A percentile compares a stretch with the other conserved stretches of the same genome.
These are phyloP conservation scores for Eurytoma californica DNA, from an alignment of 2,888 invertebrate species.

Conservation along the genomic window DNA sequence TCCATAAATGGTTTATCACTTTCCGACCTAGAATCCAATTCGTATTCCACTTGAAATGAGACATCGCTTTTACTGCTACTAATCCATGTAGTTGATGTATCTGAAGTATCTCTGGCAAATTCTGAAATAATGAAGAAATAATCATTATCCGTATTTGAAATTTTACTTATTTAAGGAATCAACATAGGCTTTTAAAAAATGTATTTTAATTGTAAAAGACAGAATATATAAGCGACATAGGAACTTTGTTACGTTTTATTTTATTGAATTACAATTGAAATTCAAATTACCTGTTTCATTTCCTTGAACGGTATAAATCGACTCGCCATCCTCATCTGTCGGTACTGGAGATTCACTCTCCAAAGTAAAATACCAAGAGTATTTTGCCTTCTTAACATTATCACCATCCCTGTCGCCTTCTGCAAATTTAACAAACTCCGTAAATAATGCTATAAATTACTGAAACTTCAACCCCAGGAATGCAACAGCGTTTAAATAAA, in stretches of 20 bases:
- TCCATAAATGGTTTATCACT: conserved; percentile 61
- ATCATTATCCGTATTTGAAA: background rate
- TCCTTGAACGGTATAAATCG: conserved; percentile 80
- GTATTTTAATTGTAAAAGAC: conserved; percentile 4
- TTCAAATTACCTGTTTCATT: conserved; percentile 79
- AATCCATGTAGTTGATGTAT: conserved; percentile 65
- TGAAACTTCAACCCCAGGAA: background rate
- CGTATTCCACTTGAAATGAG: conserved; percentile 64
- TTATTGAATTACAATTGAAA: too few relatives aligned
- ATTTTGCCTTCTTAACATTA: conserved; percentile 60
- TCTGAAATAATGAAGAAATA: conserved; percentile 58
- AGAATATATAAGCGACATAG: too few relatives aligned
- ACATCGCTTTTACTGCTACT: conserved; percentile 57
- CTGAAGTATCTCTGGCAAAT: conserved; percentile 66
- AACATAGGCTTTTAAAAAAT: background rate
- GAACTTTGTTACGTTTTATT: too few relatives aligned
- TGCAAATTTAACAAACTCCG: conserved; percentile 55
- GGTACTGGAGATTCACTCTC: conserved; percentile 75
- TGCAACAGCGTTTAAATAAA: background rate
- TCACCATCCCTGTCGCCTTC: conserved; percentile 61
- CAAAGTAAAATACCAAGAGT: conserved; percentile 69
- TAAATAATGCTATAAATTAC: conserved; percentile 7
- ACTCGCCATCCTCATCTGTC: conserved; percentile 77
- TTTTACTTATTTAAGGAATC: background rate
- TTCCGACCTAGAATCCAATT: conserved; percentile 64